Evolutionary conservation across 1,140 invertebrate species (phyloP), one percentile per base, ranked within the genome.

Genomic region (Pachyrhynchus sulphureomaculatus): DNA sequence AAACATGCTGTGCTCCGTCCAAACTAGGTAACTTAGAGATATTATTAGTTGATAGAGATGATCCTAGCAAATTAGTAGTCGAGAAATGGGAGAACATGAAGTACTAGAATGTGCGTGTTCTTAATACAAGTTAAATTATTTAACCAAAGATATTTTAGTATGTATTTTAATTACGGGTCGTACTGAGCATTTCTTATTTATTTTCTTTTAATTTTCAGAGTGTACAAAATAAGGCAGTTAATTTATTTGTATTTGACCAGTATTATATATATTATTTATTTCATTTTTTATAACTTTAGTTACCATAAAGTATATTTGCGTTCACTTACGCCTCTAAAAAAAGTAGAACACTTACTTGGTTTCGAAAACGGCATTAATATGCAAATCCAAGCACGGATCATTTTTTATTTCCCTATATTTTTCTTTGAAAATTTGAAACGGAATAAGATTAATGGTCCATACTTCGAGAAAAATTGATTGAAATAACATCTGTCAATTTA

Each of bases 51-150:
- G 83, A 88, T 66, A 84, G 86, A 58, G 78, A 83, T 45, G 79
- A 87, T 59, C 74, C 77, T 1, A 81, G 80, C 4, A 84, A 84
- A 69, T 75, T 90, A n/a, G 84, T 85, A 60, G 81, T 89, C 23
- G 83, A 86, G 10, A 83, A 82, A 24, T 88, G 88, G 86, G 83
- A 85, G 62, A 83, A 89, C 64, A 89, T 89, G 80, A 80, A 64
- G 87, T 90, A 13, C 67, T 84, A 20, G 87, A 89, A 72, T 91
- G 89, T 73, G 86, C 86, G 42, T 91, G 89, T 75, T 86, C 86
- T 42, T 90, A 51, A 36, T 12, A n/a, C 36, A 36, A 12, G 9
- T 51, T 32, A 36, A 8, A 34, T 36, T 51, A 20, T 32, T 36
- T 32, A 15, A 5, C 23, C n/a, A 20, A 51, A 15, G 26, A 13